Conservation (phyloP, 2,888 invertebrate species). For the Aphrophora alni region DNA sequence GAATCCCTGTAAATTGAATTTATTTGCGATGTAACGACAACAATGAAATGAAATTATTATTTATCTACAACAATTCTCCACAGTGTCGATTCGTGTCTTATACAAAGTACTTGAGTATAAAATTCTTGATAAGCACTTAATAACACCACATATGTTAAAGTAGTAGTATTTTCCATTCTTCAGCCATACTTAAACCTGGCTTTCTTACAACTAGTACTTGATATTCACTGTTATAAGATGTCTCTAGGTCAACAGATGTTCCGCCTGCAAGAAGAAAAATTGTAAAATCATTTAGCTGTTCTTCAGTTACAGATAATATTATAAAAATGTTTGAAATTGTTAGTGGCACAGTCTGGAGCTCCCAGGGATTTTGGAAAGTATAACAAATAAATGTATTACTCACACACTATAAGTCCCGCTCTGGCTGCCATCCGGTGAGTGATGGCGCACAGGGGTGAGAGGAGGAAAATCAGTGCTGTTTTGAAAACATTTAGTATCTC, state of each 20-base stretch:
- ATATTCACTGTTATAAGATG: conserved; percentile 69
- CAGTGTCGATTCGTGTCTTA: neutral
- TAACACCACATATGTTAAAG: conserved; percentile 23
- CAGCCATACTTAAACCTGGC: conserved; percentile 81
- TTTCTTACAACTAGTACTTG: conserved; percentile 81
- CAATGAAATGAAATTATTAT: neutral
- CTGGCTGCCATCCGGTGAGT: too few relatives aligned
- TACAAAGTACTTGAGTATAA: neutral
- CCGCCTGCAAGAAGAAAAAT: conserved; percentile 59
- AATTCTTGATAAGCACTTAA: neutral
- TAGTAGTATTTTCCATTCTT: conserved; percentile 73
- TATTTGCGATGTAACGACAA: neutral
- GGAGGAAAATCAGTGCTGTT: too few relatives aligned
- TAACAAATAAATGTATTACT: too few relatives aligned
- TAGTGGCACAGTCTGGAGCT: too few relatives aligned
- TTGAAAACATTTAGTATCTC: too few relatives aligned
- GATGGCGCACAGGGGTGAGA: too few relatives aligned
- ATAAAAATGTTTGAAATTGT: too few relatives aligned
- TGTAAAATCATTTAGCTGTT: too few relatives aligned
- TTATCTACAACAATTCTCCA: neutral
- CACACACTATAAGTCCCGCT: too few relatives aligned
- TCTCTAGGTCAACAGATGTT: conserved; percentile 67
- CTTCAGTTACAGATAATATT: too few relatives aligned
- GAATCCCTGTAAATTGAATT: neutral
- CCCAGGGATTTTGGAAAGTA: too few relatives aligned